Evolutionary conservation across 2,797 vertebrate species (phyloP), one percentile per base, ranked within the genome.

Genomic region (Luscinia luscinia): DNA sequence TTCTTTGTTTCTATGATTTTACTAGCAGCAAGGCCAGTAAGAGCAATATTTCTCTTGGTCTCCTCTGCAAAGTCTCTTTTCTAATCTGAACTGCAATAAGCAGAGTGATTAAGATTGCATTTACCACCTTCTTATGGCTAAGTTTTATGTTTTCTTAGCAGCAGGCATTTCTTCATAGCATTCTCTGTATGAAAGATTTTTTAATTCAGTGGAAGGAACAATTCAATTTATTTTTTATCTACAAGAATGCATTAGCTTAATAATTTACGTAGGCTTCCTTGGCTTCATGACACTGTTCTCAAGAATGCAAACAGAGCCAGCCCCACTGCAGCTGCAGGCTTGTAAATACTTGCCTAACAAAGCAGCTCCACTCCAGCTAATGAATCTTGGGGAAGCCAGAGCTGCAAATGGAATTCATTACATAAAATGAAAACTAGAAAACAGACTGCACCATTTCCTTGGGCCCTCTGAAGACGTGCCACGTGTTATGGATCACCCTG

Each of bases 271-370:
- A 43, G 64, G 24, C 69, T 64, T 85, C 73, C 61, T 80, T 80
- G 58, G 69, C 73, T 89, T 94, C 64, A 27, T 87, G 77, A 81
- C 38, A 43, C n/a, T 51, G 12, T 66, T 94, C 58, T 72, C 62
- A 64, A 30, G 43, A 89, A 77, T 7, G 18, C 41, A 79, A 49
- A 83, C 23, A 61, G 69, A 75, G 67, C 26, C 78, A 77, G 72
- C 22, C 61, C 43, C 63, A 41, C 51, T 69, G 81, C 70, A 91
- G 89, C 84, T 87, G 64, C 76, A 87, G 72, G 72, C 87, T 89
- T 92, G 68, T 92, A 85, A 96, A 94, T 75, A 83, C 84, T 85
- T 80, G 87, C 89, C 89, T 54, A 83, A 46, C 41, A 75, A 91
- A 92, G 61, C 75, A 64, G 45, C 12, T 55, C 72, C 12, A 17